phyloP scores from a whole-genome alignment of 2,888 invertebrate species.

The Leucophenga montana region DNA sequence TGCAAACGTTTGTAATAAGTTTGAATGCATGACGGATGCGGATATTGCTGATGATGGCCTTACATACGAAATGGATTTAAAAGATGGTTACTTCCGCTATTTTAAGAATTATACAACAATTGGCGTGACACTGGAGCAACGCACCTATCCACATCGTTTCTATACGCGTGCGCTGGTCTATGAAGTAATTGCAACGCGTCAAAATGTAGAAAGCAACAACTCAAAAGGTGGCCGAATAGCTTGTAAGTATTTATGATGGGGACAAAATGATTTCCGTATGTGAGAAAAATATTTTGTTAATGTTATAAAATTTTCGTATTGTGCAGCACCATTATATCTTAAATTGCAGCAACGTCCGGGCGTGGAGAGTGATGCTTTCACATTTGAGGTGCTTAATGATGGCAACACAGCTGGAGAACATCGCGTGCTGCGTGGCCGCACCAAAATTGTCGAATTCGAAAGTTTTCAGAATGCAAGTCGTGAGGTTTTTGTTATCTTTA shows the following conservation, averaged over 20 bases:
- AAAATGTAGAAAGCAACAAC: not conserved
- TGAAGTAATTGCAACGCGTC: constrained; percentile 57
- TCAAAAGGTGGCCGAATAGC: constrained; percentile 34
- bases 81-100: constrained; percentile 52
- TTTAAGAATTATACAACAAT: constrained; percentile 30
- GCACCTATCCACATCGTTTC: constrained; percentile 71
- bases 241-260: not conserved
- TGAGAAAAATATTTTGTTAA: not conserved
- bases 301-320: not conserved
- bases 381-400: constrained; percentile 45
- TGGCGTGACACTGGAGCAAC: constrained; percentile 52
- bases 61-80: constrained; percentile 50
- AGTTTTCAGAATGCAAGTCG: constrained; percentile 57
- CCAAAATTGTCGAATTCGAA: constrained; percentile 60
- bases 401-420: constrained; percentile 39
- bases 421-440: constrained; percentile 56
- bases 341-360: constrained; percentile 52
- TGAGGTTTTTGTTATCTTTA: constrained; percentile 58
- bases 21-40: constrained; percentile 44
- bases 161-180: constrained; percentile 72
- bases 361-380: constrained; percentile 49
- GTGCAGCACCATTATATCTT: constrained; percentile 49
- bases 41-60: constrained; percentile 38
- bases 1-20: constrained; percentile 47
- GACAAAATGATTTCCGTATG: not conserved